A percentile compares a stretch with the other conserved stretches of the same genome.
These are phyloP conservation scores for Caenorhabditis remanei DNA, from an alignment of 1,140 invertebrate genomes.

Conservation along the genomic window DNA sequence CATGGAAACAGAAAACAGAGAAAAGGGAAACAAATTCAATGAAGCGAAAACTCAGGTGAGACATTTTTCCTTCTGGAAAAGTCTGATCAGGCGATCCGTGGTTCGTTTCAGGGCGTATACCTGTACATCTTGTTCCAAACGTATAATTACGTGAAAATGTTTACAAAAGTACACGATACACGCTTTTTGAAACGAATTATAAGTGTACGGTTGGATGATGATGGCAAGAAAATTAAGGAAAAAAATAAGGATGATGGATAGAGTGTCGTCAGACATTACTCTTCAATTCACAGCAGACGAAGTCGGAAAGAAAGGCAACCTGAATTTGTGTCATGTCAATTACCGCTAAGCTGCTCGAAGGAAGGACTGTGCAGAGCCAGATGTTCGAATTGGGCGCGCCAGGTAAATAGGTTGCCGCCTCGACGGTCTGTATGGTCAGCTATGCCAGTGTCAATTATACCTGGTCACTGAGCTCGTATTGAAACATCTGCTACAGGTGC, in stretches of 20 bases:
- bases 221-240: slow-evolving; percentile 1
- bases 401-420: slow-evolving; percentile 34
- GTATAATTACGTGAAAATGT: slow-evolving; percentile 47
- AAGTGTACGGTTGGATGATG: slow-evolving; percentile 22
- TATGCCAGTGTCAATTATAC: slow-evolving; percentile 33
- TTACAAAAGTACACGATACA: slow-evolving; percentile 36
- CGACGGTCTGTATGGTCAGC: slow-evolving; percentile 20
- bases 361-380: slow-evolving; percentile 34
- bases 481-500: slow-evolving; percentile 51
- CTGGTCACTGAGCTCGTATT: slow-evolving; percentile 45
- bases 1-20: slow-evolving; percentile 28
- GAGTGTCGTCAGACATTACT: slow-evolving; percentile 30
- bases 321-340: slow-evolving; percentile 53
- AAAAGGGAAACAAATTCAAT: neutral
- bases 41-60: slow-evolving; percentile 28
- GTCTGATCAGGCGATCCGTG: neutral
- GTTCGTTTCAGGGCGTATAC: slow-evolving; percentile 40
- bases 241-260: slow-evolving; percentile 30
- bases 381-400: slow-evolving; percentile 47
- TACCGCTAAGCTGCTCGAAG: neutral
- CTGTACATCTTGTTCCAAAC: slow-evolving; percentile 43
- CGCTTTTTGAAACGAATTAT: slow-evolving; percentile 38
- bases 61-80: slow-evolving; percentile 8
- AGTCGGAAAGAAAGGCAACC: slow-evolving; percentile 17
- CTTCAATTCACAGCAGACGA: neutral